Conservation (phyloP, 2,797 vertebrate genomes). For the Microchirus variegatus region DNA sequence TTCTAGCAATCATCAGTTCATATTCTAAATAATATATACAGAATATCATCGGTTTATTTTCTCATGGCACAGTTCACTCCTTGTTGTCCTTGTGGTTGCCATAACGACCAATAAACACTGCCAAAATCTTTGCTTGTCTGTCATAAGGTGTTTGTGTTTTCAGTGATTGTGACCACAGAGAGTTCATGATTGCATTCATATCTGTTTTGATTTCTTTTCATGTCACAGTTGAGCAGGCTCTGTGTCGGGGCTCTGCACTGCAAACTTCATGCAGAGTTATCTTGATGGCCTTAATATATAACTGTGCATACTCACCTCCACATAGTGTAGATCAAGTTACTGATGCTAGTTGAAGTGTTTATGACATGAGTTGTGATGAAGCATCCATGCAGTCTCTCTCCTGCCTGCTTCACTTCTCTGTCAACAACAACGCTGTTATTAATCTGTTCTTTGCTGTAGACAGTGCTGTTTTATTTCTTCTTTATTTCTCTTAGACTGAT, state of each 20-base stretch:
- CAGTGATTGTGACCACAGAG: slow-evolving; percentile 36
- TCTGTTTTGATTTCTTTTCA: neutral
- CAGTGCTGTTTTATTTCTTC: slow-evolving; percentile 58
- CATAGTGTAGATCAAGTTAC: slow-evolving; percentile 39
- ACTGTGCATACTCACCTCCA: slow-evolving; percentile 33
- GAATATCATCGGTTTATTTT: slow-evolving; percentile 57
- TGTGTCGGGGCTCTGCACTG: slow-evolving; percentile 53
- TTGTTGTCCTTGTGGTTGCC: slow-evolving; percentile 36
- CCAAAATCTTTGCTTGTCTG: slow-evolving; percentile 60
- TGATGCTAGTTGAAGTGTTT: slow-evolving; percentile 42
- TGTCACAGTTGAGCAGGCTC: slow-evolving; percentile 29
- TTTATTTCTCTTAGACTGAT: slow-evolving; percentile 56
- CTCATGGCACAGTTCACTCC: slow-evolving; percentile 35
- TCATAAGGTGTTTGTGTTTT: slow-evolving; percentile 54
- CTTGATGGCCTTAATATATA: slow-evolving; percentile 61
- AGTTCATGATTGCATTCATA: too few species aligned
- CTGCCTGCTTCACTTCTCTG: slow-evolving; percentile 63
- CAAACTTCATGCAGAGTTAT: slow-evolving; percentile 51
- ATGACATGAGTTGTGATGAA: slow-evolving; percentile 43
- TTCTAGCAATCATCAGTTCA: slow-evolving; percentile 80
- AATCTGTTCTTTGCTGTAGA: slow-evolving; percentile 62
- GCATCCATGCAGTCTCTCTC: slow-evolving; percentile 57
- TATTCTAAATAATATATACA: slow-evolving; percentile 63
- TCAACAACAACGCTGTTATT: slow-evolving; percentile 68
- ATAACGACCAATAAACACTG: slow-evolving; percentile 60